phyloP scores from a whole-genome alignment of 2,113 vertebrate species.

The Blennius ocellaris region DNA sequence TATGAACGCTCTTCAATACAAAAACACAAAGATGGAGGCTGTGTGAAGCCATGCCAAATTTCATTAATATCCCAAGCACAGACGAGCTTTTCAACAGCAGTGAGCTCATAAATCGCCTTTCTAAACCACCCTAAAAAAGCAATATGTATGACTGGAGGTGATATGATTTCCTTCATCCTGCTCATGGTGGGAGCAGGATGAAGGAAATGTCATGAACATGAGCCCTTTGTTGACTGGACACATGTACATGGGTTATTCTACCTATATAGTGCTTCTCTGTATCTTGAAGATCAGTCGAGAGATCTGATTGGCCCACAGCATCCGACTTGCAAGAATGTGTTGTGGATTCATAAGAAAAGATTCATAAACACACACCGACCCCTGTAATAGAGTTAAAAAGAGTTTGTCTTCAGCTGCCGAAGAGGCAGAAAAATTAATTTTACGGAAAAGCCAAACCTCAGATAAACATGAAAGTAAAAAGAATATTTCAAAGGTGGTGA shows the following conservation, averaged over 20 bases:
- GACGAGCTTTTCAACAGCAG: conserved; percentile 65
- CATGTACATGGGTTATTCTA: background rate
- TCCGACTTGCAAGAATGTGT: background rate
- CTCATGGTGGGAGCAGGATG: too few relatives aligned
- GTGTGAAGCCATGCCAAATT: conserved; percentile 42
- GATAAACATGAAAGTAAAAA: background rate
- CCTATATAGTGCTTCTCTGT: background rate
- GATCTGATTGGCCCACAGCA: background rate
- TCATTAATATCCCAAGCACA: conserved; percentile 62
- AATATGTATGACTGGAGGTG: conserved; percentile 58
- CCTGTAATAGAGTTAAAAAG: background rate
- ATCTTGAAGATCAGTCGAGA: conserved; percentile 31
- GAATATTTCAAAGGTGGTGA: background rate
- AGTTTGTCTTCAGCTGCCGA: conserved; percentile 8
- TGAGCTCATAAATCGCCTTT: conserved; percentile 59
- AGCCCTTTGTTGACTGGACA: conserved; percentile 14
- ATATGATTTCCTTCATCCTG: too few relatives aligned
- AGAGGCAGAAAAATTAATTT: background rate
- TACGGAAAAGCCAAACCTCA: background rate
- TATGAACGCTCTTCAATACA: conserved; percentile 69
- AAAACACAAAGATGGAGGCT: conserved; percentile 45
- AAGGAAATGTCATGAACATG: conserved; percentile 17
- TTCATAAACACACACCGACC: background rate
- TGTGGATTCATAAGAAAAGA: background rate
- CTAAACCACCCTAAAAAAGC: conserved; percentile 59